A percentile compares a stretch with the other conserved stretches of the same genome.
phyloP scores from a whole-genome alignment of 1,140 invertebrate species.

The Apocrypta bakeri region DNA sequence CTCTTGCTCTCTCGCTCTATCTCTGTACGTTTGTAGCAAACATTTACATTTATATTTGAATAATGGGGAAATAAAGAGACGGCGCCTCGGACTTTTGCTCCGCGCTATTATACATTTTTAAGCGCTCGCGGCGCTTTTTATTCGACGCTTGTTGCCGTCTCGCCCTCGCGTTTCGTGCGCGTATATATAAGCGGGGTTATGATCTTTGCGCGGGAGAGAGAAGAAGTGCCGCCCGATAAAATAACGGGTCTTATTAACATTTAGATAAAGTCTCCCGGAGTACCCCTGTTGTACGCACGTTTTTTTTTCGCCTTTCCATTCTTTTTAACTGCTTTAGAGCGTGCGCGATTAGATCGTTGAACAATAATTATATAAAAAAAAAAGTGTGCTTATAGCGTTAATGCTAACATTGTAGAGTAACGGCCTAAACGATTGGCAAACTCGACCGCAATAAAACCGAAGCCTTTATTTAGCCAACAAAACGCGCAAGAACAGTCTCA shows the following conservation, averaged over 20 bases:
- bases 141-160: constrained; percentile 58
- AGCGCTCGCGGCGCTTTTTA: constrained; percentile 65
- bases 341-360: no score
- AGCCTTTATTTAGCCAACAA: background rate
- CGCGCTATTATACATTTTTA: constrained; percentile 68
- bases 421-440: no score
- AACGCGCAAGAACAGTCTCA: background rate
- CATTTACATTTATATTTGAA: constrained; percentile 77
- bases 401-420: background rate
- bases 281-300: constrained; percentile 7
- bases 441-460: background rate
- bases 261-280: constrained; percentile 69
- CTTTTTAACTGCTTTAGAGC: background rate
- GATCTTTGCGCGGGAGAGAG: constrained; percentile 44
- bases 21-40: constrained; percentile 75
- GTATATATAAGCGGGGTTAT: constrained; percentile 41
- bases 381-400: no score
- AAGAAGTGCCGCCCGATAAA: constrained; percentile 25
- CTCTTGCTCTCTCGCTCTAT: constrained; percentile 59
- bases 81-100: constrained; percentile 60
- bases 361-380: no score
- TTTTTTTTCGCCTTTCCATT: background rate
- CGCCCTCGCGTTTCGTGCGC: background rate
- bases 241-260: constrained; percentile 66
- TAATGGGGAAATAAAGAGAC: constrained; percentile 74